These are phyloP conservation scores for Puma concolor DNA, from an alignment of 2,113 vertebrate species.

Conservation along the genomic window DNA sequence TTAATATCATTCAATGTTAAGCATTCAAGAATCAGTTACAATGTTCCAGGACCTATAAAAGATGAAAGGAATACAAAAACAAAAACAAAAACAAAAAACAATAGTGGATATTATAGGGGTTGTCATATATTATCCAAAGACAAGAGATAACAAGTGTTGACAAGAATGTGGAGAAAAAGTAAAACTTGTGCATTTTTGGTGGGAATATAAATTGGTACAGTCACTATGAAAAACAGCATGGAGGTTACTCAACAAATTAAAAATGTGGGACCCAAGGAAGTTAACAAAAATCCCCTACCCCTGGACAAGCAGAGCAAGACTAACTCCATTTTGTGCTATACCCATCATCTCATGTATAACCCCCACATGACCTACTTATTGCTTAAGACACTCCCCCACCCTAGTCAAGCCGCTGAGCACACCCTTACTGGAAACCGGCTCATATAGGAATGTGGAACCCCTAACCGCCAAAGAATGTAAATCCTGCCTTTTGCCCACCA, in stretches of 20 bases:
- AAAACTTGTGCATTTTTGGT: neutral
- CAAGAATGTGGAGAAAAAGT: neutral
- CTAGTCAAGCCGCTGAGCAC: too few relatives aligned
- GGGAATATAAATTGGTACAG: neutral
- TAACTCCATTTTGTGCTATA: too few relatives aligned
- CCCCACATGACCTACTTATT: too few relatives aligned
- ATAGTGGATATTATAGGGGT: neutral
- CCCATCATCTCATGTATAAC: too few relatives aligned
- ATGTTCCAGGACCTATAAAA: neutral
- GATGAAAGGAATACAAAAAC: neutral
- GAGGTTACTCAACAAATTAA: neutral
- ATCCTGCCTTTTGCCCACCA: too few relatives aligned
- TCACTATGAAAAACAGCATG: neutral
- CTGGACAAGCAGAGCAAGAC: too few relatives aligned
- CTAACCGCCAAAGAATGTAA: too few relatives aligned
- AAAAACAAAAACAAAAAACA: neutral
- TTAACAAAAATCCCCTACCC: too few relatives aligned
- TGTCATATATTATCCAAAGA: neutral
- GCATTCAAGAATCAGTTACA: neutral
- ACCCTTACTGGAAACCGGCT: too few relatives aligned
- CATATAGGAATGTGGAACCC: too few relatives aligned
- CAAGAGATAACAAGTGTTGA: neutral
- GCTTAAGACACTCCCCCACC: too few relatives aligned
- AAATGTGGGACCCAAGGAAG: neutral
- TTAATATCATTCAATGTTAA: constrained; percentile 11